Conservation (phyloP, 2,113 vertebrate genomes). For the Oreochromis niloticus region DNA sequence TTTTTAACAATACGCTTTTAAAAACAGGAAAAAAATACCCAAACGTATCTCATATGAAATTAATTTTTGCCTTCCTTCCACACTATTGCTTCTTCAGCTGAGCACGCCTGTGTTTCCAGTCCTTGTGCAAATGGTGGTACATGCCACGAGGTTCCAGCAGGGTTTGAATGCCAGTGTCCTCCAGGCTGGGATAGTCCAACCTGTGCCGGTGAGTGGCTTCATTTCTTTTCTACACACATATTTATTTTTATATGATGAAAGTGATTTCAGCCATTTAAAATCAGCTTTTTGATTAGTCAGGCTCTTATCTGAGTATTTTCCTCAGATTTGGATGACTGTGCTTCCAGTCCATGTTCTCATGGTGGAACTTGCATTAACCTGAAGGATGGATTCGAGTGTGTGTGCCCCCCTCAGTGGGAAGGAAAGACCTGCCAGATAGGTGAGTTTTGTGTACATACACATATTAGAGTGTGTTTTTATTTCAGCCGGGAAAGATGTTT, state of each 20-base stretch:
- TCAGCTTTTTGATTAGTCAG: background rate
- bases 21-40: background rate
- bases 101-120: conserved; percentile 88
- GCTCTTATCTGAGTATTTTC: background rate
- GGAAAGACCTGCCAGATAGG: conserved; percentile 94
- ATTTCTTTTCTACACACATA: background rate
- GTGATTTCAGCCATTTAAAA: background rate
- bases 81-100: conserved; percentile 66
- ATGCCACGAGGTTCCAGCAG: conserved; percentile 81
- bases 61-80: background rate
- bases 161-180: conserved; percentile 89
- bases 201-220: conserved; percentile 81
- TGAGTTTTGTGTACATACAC: conserved; percentile 56
- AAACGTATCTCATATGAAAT: background rate
- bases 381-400: conserved; percentile 87
- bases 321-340: conserved; percentile 87
- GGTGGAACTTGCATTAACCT: conserved; percentile 89
- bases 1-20: background rate
- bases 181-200: conserved; percentile 89
- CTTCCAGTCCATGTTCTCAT: conserved; percentile 84
- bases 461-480: background rate
- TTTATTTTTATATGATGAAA: background rate
- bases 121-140: conserved; percentile 90
- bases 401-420: conserved; percentile 90
- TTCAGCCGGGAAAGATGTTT: background rate